Percentiles rank a stretch among this genome's conserved stretches.
Conservation (phyloP, 2,888 invertebrate species). For the Dichetophora obliterata region DNA sequence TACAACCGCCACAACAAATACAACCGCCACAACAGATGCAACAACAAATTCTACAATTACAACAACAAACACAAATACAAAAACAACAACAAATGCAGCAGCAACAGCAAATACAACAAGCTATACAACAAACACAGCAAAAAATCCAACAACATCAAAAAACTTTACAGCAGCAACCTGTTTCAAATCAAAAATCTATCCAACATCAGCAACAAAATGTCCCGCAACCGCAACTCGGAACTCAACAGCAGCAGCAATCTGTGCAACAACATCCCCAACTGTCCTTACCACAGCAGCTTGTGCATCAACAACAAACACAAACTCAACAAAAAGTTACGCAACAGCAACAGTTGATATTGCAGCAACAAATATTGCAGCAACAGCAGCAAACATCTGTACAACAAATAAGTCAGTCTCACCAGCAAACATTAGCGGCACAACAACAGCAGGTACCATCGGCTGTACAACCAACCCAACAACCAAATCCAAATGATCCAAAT, state of each 20-base stretch:
- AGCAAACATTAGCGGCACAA: slow-evolving; percentile 49
- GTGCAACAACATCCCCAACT: slow-evolving; percentile 50
- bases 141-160: not conserved
- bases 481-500: slow-evolving; percentile 53
- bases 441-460: slow-evolving; percentile 35
- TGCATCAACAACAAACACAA: slow-evolving; percentile 35
- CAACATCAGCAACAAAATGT: slow-evolving; percentile 48
- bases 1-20: not conserved
- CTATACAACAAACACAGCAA: slow-evolving; percentile 39
- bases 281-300: slow-evolving; percentile 33
- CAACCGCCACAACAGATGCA: slow-evolving; percentile 42
- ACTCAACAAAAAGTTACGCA: not conserved
- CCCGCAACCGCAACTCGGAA: slow-evolving; percentile 48
- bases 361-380: slow-evolving; percentile 43
- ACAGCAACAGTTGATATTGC: slow-evolving; percentile 31
- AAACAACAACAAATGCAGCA: not conserved
- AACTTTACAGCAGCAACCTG: slow-evolving; percentile 41
- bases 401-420: slow-evolving; percentile 52
- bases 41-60: slow-evolving; percentile 37
- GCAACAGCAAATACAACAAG: slow-evolving; percentile 29
- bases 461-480: slow-evolving; percentile 36
- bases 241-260: slow-evolving; percentile 51
- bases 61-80: slow-evolving; percentile 29
- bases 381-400: slow-evolving; percentile 49
- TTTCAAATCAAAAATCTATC: slow-evolving; percentile 46